Percentiles rank a stretch among this genome's conserved stretches.
phyloP scores from a whole-genome alignment of 2,888 invertebrate species.

The Saturnia japonica region DNA sequence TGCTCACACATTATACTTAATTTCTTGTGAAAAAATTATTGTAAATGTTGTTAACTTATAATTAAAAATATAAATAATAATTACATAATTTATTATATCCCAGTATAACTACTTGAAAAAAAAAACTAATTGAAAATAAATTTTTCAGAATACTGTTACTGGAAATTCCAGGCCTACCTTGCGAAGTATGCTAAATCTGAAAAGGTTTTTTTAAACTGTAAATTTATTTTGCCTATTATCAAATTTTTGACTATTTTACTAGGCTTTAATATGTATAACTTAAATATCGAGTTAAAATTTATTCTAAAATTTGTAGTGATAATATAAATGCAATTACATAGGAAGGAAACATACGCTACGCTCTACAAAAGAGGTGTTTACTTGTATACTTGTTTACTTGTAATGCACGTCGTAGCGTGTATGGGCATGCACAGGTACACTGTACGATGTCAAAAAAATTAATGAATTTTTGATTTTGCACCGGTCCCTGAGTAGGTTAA shows the following conservation, averaged over 20 bases:
- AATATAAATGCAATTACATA: conserved; percentile 21
- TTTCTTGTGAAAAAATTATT: not conserved
- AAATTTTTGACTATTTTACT: not conserved
- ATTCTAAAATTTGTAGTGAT: conserved; percentile 4
- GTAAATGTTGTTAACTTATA: not conserved
- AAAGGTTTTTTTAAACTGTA: not conserved
- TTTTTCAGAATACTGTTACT: not conserved
- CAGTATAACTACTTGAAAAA: not conserved
- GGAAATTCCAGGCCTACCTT: not conserved
- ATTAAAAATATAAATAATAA: not conserved
- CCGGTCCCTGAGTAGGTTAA: too few relatives aligned
- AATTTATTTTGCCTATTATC: not conserved
- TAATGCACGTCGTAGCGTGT: too few relatives aligned
- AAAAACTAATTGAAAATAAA: too few relatives aligned
- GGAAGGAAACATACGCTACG: too few relatives aligned
- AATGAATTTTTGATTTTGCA: too few relatives aligned
- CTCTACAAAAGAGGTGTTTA: too few relatives aligned
- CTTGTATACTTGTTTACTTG: too few relatives aligned
- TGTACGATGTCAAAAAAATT: too few relatives aligned
- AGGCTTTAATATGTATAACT: conserved; percentile 9
- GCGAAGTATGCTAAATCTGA: not conserved
- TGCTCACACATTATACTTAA: not conserved
- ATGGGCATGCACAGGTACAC: too few relatives aligned
- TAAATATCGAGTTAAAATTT: not conserved
- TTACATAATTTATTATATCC: not conserved